These are phyloP conservation scores for Rhopalosiphum padi DNA, from an alignment of 1,140 invertebrate species.

Conservation along the genomic window DNA sequence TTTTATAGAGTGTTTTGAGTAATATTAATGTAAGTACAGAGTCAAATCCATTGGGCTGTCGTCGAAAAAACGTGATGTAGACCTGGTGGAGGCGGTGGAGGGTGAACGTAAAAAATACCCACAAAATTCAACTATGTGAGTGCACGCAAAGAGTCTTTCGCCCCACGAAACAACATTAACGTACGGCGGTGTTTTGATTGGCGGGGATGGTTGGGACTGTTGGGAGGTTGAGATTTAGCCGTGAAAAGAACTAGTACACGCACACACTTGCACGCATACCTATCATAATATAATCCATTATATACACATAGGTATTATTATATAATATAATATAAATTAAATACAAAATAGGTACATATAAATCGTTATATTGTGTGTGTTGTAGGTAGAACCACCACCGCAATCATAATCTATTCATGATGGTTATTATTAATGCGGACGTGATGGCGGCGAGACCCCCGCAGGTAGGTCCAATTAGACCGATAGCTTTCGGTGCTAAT, in stretches of 20 bases:
- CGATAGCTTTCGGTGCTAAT: background rate
- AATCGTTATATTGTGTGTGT: slow-evolving; percentile 4
- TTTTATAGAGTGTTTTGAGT: background rate
- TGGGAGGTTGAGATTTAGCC: background rate
- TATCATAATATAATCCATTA: background rate
- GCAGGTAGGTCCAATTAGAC: background rate
- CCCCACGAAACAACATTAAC: background rate
- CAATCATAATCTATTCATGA: slow-evolving; percentile 3
- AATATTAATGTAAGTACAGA: background rate
- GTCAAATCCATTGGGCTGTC: background rate
- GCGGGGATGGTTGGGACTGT: too few species aligned
- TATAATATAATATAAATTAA: background rate
- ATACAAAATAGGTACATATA: slow-evolving; percentile 10
- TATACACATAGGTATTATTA: background rate
- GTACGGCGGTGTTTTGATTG: background rate
- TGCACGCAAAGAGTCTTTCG: background rate
- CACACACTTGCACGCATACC: background rate
- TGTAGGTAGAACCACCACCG: background rate
- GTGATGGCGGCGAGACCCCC: background rate
- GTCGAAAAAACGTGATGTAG: background rate
- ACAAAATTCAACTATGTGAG: background rate
- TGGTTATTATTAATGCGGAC: slow-evolving; percentile 3
- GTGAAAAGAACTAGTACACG: background rate
- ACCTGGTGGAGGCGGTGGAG: background rate
- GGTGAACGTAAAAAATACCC: background rate